These are phyloP conservation scores for Pangasianodon hypophthalmus DNA, from an alignment of 2,113 vertebrate genomes.

Conservation along the genomic window DNA sequence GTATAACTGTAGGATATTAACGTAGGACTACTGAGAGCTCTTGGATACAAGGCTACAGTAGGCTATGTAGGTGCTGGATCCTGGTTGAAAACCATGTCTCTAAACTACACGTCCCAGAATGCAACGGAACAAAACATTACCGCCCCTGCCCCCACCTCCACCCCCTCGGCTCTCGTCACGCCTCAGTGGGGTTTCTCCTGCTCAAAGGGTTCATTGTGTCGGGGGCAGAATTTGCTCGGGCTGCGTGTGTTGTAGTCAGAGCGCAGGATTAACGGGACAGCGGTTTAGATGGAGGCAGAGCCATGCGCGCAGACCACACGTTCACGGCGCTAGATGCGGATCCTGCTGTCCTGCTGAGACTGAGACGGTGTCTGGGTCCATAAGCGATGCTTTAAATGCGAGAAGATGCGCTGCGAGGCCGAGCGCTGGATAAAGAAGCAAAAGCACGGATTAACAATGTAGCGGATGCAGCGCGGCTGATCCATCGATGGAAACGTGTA, in stretches of 20 bases:
- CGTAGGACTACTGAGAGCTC: too few species aligned
- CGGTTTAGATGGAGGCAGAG: constrained; percentile 16
- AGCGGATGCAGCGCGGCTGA: constrained; percentile 41
- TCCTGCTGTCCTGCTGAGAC: neutral
- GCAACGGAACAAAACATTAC: constrained; percentile 58
- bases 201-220: constrained; percentile 61
- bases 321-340: constrained; percentile 31
- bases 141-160: constrained; percentile 39
- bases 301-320: constrained; percentile 47
- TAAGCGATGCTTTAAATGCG: constrained; percentile 38
- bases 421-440: constrained; percentile 35
- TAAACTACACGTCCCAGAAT: constrained; percentile 53
- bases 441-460: constrained; percentile 43
- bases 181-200: constrained; percentile 55
- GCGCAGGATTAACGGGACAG: constrained; percentile 47
- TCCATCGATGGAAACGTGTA: constrained; percentile 42
- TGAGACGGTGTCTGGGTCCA: constrained; percentile 6
- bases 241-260: constrained; percentile 30
- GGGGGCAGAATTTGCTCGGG: constrained; percentile 44
- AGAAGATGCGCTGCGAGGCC: constrained; percentile 40
- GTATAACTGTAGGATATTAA: too few species aligned
- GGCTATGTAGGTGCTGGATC: too few species aligned
- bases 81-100: neutral
- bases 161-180: constrained; percentile 55
- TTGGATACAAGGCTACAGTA: too few species aligned